Base-by-base conservation (phyloP, 2,888 invertebrate genomes). In the Keiferia lycopersicella region DNA sequence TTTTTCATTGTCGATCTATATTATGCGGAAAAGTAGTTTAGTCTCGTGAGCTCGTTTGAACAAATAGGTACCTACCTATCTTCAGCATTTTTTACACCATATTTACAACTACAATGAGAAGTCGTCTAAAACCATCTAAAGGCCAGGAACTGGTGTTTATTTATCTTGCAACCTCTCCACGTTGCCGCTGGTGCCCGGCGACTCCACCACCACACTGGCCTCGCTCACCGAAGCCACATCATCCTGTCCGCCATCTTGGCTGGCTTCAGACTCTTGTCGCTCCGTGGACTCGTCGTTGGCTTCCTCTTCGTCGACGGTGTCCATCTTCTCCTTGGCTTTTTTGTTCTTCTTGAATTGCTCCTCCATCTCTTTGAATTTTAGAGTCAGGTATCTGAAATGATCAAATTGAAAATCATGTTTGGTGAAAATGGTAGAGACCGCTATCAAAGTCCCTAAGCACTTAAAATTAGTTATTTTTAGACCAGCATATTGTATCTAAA, bases 351-450 rank as follows among this genome's bases (percentile, higher is more conserved):
- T 94, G 87, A 96, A 93, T 84, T 96, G 95, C 69, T 95, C 95
- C 83, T 97, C 96, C 95, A 96, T 96, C 86, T 97, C 96, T 88
- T 96, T 95, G 79, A 96, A 97, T 81, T 97, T 97, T 65, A 96
- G 86, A 12, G 96, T 96, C 61, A 97, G 87, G 79, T 97, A 97
- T 86, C 96, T 95, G 79, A 61, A 34, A 59, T 20, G 14, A n/a
- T n/a, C 8, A 20, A 59, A 18, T 1, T 26, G 6, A 34, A 34
- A 30, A 6, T n/a, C 2, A 34, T 0, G 10, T 16, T 18, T 48
- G n/a, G 48, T 3, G 78, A 97, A n/a, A n/a, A n/a, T n/a, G n/a
- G n/a, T n/a, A n/a, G n/a, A n/a, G n/a, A n/a, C n/a, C n/a, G n/a
- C n/a, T n/a, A n/a, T n/a, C n/a, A n/a, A n/a, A n/a, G n/a, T n/a